These are phyloP conservation scores for Tor tambroides DNA, from an alignment of 2,113 vertebrate species.

Conservation along the genomic window DNA sequence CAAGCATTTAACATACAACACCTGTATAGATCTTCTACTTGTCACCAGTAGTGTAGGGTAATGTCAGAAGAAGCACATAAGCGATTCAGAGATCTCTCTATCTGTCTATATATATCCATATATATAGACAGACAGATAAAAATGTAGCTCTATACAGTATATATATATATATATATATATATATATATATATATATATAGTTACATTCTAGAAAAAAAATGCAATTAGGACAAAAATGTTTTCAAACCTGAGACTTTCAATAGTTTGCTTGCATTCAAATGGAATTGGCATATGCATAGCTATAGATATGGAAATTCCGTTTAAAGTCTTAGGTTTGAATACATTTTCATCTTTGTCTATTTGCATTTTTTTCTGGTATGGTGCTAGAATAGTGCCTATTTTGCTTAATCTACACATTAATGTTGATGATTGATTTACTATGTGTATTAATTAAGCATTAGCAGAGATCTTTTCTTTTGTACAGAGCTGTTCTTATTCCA, in stretches of 20 bases:
- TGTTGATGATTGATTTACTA: background rate
- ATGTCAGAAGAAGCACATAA: background rate
- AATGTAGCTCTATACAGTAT: no score
- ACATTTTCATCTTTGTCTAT: background rate
- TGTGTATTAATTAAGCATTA: background rate
- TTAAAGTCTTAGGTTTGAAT: background rate
- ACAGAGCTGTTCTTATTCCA: background rate
- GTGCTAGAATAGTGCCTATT: background rate
- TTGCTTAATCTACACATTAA: background rate
- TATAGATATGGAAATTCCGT: no score
- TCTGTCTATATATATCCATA: no score
- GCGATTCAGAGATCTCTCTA: background rate
- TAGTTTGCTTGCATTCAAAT: no score
- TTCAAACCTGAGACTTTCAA: no score
- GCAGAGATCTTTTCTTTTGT: background rate
- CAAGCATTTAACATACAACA: conserved; percentile 6
- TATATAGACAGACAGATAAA: no score
- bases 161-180: no score
- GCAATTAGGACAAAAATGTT: no score
- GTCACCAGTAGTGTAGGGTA: background rate
- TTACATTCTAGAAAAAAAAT: no score
- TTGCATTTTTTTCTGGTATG: background rate
- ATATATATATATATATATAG: no score
- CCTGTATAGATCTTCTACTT: conserved; percentile 18
- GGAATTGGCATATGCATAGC: no score